Conservation (phyloP, 2,113 vertebrate genomes). For the Ornithorhynchus anatinus region DNA sequence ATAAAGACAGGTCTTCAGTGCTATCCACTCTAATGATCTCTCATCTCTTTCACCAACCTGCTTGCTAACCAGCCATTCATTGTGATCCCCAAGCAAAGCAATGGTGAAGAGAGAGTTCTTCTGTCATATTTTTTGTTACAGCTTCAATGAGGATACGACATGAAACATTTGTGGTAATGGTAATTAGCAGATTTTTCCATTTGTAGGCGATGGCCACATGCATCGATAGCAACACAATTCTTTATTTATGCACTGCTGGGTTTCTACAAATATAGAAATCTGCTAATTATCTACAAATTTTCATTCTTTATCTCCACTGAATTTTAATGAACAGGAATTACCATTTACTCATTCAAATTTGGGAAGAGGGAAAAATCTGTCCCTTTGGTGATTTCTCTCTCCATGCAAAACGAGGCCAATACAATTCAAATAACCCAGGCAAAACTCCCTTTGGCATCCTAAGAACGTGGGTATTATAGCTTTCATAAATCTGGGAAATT, state of each 20-base stretch:
- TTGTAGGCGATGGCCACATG: constrained; percentile 44
- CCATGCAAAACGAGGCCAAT: neutral
- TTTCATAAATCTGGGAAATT: no score
- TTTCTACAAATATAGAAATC: constrained; percentile 72
- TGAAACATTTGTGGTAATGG: constrained; percentile 38
- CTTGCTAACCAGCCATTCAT: no score
- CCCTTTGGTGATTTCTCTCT: constrained; percentile 57
- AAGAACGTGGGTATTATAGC: no score
- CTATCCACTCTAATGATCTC: no score
- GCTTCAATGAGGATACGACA: constrained; percentile 45
- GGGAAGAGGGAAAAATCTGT: constrained; percentile 44
- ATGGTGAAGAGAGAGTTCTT: constrained; percentile 11
- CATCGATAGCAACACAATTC: constrained; percentile 61
- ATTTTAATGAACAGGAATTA: constrained; percentile 72
- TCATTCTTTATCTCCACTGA: constrained; percentile 71
- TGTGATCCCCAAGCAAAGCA: no score
- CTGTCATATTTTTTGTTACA: constrained; percentile 32
- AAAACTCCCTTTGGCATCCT: neutral
- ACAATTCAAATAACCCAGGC: neutral
- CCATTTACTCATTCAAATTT: constrained; percentile 64
- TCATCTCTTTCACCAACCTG: no score
- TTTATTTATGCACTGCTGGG: constrained; percentile 59
- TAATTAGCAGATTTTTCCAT: constrained; percentile 46
- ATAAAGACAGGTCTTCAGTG: no score
- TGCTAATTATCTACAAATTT: constrained; percentile 73